Evolutionary conservation across 2,797 vertebrate species (phyloP).

Genomic region (Kryptopterus vitreolus): DNA sequence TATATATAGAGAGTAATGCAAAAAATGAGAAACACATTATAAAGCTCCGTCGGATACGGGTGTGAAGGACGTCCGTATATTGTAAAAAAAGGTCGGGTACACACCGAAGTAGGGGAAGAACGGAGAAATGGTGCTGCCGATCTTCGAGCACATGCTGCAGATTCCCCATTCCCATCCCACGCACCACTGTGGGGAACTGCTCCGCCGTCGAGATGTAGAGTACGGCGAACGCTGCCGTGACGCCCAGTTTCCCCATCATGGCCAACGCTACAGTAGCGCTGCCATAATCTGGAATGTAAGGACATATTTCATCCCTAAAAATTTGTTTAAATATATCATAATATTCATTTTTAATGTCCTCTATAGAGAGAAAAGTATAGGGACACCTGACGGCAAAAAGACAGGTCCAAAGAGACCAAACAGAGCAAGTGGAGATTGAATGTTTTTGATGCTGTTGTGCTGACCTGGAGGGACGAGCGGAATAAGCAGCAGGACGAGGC

Average conservation of each 20-base stretch:
- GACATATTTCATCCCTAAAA: background rate
- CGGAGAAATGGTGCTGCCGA: conserved; percentile 78
- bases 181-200: conserved; percentile 79
- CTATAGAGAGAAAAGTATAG: background rate
- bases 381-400: no score
- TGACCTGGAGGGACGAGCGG: conserved; percentile 61
- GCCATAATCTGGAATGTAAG: conserved; percentile 66
- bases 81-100: conserved; percentile 39
- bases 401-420: no score
- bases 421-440: no score
- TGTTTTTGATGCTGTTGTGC: background rate
- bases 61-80: background rate
- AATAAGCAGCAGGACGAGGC: conserved; percentile 57
- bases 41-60: background rate
- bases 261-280: conserved; percentile 69
- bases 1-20: background rate
- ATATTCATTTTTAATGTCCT: background rate
- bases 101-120: conserved; percentile 83
- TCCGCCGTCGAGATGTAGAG: conserved; percentile 78
- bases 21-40: background rate
- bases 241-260: conserved; percentile 79
- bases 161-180: conserved; percentile 83
- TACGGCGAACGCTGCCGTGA: conserved; percentile 75
- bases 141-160: conserved; percentile 72
- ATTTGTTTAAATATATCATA: background rate